phyloP scores from a whole-genome alignment of 2,113 vertebrate species.

The Zeus faber region DNA sequence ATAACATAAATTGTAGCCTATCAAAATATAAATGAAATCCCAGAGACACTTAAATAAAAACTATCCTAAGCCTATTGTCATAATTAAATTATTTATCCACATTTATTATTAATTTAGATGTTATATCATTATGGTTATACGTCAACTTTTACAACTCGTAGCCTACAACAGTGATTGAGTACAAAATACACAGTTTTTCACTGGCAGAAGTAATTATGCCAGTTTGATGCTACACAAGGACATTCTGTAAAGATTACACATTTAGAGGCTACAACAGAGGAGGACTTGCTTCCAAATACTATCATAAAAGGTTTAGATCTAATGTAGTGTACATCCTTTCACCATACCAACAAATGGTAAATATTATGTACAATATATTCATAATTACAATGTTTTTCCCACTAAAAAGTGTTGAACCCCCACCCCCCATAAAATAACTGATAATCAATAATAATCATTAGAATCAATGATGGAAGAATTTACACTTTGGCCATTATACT shows the following conservation, averaged over 20 bases:
- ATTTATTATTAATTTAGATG: slow-evolving; percentile 40
- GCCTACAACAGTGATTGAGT: slow-evolving; percentile 59
- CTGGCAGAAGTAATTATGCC: slow-evolving; percentile 55
- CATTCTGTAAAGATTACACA: too few relatives aligned
- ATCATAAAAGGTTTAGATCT: too few relatives aligned
- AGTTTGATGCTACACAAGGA: slow-evolving; percentile 69
- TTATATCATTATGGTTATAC: slow-evolving; percentile 29
- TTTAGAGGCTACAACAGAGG: slow-evolving; percentile 59
- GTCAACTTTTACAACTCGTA: slow-evolving; percentile 40
- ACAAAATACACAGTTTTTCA: slow-evolving; percentile 58
- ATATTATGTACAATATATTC: slow-evolving; percentile 67
- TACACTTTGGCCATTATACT: slow-evolving; percentile 58
- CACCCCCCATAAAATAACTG: slow-evolving; percentile 15
- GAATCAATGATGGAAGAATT: slow-evolving; percentile 32
- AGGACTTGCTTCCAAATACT: slow-evolving; percentile 18
- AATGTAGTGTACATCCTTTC: slow-evolving; percentile 52
- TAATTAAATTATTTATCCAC: slow-evolving; percentile 56
- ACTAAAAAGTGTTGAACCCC: slow-evolving; percentile 30
- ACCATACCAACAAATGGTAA: slow-evolving; percentile 60
- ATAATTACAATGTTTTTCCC: slow-evolving; percentile 65
- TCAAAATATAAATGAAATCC: slow-evolving; percentile 44
- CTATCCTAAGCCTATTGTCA: slow-evolving; percentile 45
- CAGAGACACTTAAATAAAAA: slow-evolving; percentile 30
- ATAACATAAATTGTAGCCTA: slow-evolving; percentile 43
- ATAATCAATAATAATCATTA: slow-evolving; percentile 8